Conservation (phyloP, 2,113 vertebrate species). For the Toxostoma redivivum region DNA sequence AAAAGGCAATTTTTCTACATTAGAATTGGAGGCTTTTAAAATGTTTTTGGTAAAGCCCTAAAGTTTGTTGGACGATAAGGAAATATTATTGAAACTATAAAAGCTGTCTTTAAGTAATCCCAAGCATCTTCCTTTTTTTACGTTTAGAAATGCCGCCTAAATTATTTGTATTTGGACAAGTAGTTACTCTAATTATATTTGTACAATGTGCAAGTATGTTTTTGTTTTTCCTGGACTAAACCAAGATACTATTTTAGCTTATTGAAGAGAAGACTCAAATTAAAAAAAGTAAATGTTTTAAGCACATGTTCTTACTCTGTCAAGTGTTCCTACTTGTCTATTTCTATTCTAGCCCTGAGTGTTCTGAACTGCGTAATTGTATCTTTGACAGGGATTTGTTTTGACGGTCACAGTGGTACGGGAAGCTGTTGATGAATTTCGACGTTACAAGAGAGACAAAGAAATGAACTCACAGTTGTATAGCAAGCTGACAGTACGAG, state of each 20-base stretch:
- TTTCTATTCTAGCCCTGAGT: neutral
- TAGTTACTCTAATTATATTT: neutral
- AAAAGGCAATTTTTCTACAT: neutral
- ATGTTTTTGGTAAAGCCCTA: neutral
- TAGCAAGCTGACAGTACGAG: conserved; percentile 94
- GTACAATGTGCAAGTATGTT: neutral
- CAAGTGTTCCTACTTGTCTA: neutral
- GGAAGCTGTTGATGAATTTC: conserved; percentile 92
- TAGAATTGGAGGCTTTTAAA: neutral
- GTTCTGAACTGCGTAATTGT: conserved; percentile 12
- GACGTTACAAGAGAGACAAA: conserved; percentile 91
- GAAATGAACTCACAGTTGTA: conserved; percentile 98
- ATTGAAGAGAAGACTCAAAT: neutral
- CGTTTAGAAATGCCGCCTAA: neutral
- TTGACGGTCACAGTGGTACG: conserved; percentile 89
- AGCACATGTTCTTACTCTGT: neutral
- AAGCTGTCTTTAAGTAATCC: neutral
- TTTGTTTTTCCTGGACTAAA: neutral
- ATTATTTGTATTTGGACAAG: neutral
- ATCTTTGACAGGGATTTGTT: conserved; percentile 87
- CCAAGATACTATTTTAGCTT: neutral
- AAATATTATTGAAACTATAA: neutral
- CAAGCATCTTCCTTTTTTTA: neutral
- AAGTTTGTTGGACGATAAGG: neutral
- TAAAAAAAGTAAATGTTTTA: neutral